Percentiles rank a stretch among this genome's conserved stretches.
Conservation (phyloP, 2,888 invertebrate species). For the Listrodromus nycthemerus region DNA sequence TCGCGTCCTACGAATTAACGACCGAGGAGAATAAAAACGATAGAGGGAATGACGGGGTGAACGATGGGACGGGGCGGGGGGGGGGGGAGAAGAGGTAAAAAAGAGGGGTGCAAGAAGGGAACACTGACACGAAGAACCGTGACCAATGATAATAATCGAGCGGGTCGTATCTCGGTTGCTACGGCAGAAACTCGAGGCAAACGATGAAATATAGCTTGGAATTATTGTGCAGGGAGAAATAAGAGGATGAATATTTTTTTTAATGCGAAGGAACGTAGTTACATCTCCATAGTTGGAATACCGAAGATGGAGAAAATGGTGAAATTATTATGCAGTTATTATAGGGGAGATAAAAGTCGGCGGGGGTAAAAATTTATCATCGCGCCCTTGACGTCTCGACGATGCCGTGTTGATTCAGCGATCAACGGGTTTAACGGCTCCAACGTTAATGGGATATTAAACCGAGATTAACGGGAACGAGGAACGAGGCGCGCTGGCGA, state of each 20-base stretch:
- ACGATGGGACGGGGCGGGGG: no score
- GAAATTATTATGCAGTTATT: constrained; percentile 1
- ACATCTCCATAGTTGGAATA: background rate
- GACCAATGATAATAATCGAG: constrained; percentile 65
- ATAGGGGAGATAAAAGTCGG: background rate
- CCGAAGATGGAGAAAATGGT: background rate
- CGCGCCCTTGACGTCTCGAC: background rate
- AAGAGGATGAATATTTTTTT: constrained; percentile 9
- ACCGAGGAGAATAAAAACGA: constrained; percentile 43
- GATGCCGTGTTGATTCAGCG: background rate
- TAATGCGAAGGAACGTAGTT: background rate
- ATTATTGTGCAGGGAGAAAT: constrained; percentile 4
- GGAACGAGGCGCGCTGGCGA: background rate
- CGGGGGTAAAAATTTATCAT: no score
- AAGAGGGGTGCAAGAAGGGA: constrained; percentile 2
- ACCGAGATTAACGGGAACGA: constrained; percentile 32
- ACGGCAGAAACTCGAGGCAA: constrained; percentile 14
- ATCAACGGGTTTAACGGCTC: constrained; percentile 35
- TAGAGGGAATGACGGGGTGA: background rate
- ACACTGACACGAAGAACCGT: constrained; percentile 65
- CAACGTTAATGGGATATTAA: constrained; percentile 35
- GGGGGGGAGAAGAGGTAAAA: background rate
- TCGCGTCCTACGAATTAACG: constrained; percentile 58
- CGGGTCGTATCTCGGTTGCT: constrained; percentile 29
- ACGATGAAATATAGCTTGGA: constrained; percentile 3